phyloP scores from a whole-genome alignment of 2,888 invertebrate genomes.

The Philaethria dido region DNA sequence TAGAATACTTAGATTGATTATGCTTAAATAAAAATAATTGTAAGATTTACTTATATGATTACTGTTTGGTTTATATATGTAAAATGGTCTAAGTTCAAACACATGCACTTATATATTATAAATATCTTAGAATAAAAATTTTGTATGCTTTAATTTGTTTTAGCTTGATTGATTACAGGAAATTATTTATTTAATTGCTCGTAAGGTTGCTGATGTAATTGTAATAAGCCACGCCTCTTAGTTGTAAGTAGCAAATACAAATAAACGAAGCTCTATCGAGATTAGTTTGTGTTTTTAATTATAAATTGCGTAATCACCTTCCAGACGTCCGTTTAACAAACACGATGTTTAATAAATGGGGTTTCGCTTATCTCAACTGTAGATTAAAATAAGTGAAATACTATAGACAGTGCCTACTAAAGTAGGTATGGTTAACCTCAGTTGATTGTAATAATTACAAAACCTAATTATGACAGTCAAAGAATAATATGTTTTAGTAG shows the following conservation, averaged over 20 bases:
- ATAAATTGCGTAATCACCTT: constrained; percentile 33
- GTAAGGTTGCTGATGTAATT: constrained; percentile 34
- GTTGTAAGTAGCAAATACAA: constrained; percentile 33
- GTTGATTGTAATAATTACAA: neutral
- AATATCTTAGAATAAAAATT: constrained; percentile 5
- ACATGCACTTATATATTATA: neutral
- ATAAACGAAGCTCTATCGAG: constrained; percentile 33
- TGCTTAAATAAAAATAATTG: too few species aligned
- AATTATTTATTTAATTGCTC: constrained; percentile 35
- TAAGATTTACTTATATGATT: too few species aligned
- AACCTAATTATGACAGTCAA: neutral
- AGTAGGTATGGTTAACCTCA: neutral
- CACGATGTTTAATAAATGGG: constrained; percentile 8
- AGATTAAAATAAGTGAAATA: constrained; percentile 13
- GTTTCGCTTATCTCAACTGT: neutral
- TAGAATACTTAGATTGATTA: too few species aligned
- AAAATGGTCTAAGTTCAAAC: too few species aligned
- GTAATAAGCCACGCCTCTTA: constrained; percentile 35
- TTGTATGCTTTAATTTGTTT: constrained; percentile 8
- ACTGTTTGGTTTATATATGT: too few species aligned
- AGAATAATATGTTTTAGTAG: neutral
- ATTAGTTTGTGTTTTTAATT: constrained; percentile 41
- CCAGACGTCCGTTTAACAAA: constrained; percentile 27
- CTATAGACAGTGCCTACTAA: constrained; percentile 6
- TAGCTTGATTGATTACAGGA: constrained; percentile 37